These are phyloP conservation scores for Aramus guarauna DNA, from an alignment of 2,113 vertebrate species.

Conservation along the genomic window DNA sequence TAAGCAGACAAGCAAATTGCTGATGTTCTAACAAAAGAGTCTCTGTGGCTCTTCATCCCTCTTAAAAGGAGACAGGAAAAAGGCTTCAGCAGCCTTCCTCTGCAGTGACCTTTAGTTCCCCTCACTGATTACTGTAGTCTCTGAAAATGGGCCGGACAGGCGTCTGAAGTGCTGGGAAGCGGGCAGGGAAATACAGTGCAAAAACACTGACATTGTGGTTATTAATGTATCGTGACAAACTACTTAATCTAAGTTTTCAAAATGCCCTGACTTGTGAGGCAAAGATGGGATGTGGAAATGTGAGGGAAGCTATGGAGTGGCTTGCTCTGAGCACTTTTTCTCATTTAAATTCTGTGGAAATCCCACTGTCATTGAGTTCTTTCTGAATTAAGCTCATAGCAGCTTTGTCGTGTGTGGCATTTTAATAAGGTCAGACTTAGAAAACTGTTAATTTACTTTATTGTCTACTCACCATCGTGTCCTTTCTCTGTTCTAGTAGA, in stretches of 20 bases:
- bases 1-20: not conserved
- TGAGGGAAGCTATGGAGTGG: not conserved
- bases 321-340: not conserved
- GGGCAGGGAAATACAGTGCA: not conserved
- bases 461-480: not conserved
- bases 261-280: not conserved
- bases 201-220: not conserved
- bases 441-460: constrained; percentile 44
- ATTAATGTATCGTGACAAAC: not conserved
- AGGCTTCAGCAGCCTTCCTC: not conserved
- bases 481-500: not conserved
- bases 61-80: not conserved
- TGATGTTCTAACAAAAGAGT: not conserved
- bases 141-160: not conserved
- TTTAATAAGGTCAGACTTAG: constrained; percentile 53
- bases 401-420: constrained; percentile 39
- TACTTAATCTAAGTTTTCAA: not conserved
- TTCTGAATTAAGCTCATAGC: constrained; percentile 44
- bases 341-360: constrained; percentile 62
- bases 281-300: not conserved
- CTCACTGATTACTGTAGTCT: not conserved
- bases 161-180: not conserved
- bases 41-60: not conserved
- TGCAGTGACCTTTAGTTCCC: not conserved
- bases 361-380: constrained; percentile 22